Evolutionary conservation across 2,888 invertebrate species (phyloP), one percentile per base, ranked within the genome.

Genomic region (Allophyes oxyacanthae): DNA sequence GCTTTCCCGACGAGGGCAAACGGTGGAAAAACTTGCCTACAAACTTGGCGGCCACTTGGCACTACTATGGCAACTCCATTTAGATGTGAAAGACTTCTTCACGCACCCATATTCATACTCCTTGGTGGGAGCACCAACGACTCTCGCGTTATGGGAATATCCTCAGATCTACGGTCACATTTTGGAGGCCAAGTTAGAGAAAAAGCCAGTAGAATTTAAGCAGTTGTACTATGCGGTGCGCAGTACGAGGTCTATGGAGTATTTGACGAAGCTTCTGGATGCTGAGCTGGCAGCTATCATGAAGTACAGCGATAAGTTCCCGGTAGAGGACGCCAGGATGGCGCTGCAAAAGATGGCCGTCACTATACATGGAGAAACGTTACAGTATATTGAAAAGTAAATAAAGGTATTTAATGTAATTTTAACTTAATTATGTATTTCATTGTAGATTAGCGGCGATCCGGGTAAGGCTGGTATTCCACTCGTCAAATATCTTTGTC

Each of bases 81-180:
- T 93, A 2, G 93, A 93, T 48, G 83, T 91, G 0, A 92, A 91
- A 74, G 93, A 93, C 72, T 93, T 93, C 58, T 93, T 87, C 45
- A 88, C 86, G 0, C 91, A 93, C 36, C 92, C 92, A 0, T 82
- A 90, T 67, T 89, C 90, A 0, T 93, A 87, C 66, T 92, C 93
- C 0, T 72, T 91, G 13, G 91, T 92, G 0, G 88, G 92, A 0
- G 90, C 92, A 0, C 93, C 93, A 4, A 87, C 89, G 0, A 87
- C 83, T 0, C 62, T 89, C 6, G 93, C 91, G 1, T 33, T 91
- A 15, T 93, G 93, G 93, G 93, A 93, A 55, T 92, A 93, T 45
- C 93, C 93, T 0, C 84, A 86, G 0, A 64, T 93, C 1, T 93
- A 92, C 50, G 87, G 88, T 0, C 85, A 86, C 38, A 82, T 93